Percentiles rank a stretch among this genome's conserved stretches.
Conservation (phyloP, 2,113 vertebrate species). For the Nicator chloris region DNA sequence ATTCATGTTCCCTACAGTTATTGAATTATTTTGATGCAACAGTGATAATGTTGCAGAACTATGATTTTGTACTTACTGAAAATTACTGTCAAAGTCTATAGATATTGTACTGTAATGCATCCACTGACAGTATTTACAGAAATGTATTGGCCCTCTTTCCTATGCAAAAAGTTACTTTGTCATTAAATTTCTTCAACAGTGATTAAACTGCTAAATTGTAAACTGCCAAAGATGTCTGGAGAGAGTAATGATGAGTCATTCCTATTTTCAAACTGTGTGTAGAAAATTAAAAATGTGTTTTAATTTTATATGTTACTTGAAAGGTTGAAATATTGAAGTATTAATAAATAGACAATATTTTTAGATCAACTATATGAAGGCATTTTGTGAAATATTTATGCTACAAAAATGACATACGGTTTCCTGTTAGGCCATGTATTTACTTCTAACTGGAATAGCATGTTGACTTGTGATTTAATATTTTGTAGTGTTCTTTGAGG, state of each 20-base stretch:
- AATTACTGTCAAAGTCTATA: background rate
- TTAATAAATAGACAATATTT: slow-evolving; percentile 68
- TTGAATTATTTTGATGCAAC: background rate
- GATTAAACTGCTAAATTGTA: slow-evolving; percentile 47
- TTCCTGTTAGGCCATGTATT: background rate
- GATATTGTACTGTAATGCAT: background rate
- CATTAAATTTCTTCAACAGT: slow-evolving; percentile 25
- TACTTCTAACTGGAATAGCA: slow-evolving; percentile 1
- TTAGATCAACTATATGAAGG: slow-evolving; percentile 29
- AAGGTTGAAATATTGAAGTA: slow-evolving; percentile 30
- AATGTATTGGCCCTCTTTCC: slow-evolving; percentile 21
- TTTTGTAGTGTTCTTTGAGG: background rate
- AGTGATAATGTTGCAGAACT: background rate
- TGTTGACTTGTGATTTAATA: background rate
- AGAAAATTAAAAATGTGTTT: slow-evolving; percentile 14
- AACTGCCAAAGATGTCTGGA: slow-evolving; percentile 13
- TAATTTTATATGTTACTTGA: slow-evolving; percentile 43
- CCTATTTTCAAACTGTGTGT: slow-evolving; percentile 34
- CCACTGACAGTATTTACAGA: background rate
- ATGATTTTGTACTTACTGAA: background rate
- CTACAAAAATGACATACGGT: background rate
- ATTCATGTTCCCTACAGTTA: background rate
- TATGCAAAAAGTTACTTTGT: slow-evolving; percentile 58
- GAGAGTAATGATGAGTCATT: slow-evolving; percentile 13
- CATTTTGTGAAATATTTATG: slow-evolving; percentile 56